Base-by-base conservation (phyloP, 30 jellyfish, hydroid and myxozoan genomes). In the Aurelia sp. region DNA sequence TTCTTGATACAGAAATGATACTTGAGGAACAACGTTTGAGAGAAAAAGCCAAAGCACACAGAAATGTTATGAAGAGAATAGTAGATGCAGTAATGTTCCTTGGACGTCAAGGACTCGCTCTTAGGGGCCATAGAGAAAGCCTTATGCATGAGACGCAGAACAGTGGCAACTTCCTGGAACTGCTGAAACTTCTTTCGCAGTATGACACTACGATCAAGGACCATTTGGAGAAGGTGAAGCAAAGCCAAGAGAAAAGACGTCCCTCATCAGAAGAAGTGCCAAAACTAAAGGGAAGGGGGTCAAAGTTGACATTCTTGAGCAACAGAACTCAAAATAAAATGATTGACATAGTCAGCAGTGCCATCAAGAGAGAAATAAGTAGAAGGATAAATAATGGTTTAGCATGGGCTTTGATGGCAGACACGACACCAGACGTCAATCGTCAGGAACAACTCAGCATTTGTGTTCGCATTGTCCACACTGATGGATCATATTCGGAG, bases 91-190 rank as follows among this genome's bases (percentile, higher is more conserved):
- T 64, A 15, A 40, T 65, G 86, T 67, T 64, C 17, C 73, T 80
- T 44, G 90, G 86, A 37, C 71, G 73, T 19, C 90, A 80, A 80
- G 73, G 74, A 35, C 71, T 80, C n/a, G 90, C 90, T 2, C 57
- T 64, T 31, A 50, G 83, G 41, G 90, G 71, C 7, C 83, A 66
- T 21, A 21, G 85, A 22, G 90, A 62, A 80, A 15, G 60, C 33
- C 71, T 80, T 6, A n/a, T 11, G 19, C 21, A 65, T 2, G 59
- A 5, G 31, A n/a, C 90, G 17, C 71, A 35, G 19, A 80, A 80
- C 83, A 3, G 55, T 80, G 90, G 90, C 55, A 44, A 44, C 55
- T 44, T 44, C 13, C 55, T 44, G 55, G 55, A 82, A 55, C 41
- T 69, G 40, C 61, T 67, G 35, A 82, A 82, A 47, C 53, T 44